Evolutionary conservation across 1,140 invertebrate species (phyloP).

Genomic region (Meloidogyne hapla): DNA sequence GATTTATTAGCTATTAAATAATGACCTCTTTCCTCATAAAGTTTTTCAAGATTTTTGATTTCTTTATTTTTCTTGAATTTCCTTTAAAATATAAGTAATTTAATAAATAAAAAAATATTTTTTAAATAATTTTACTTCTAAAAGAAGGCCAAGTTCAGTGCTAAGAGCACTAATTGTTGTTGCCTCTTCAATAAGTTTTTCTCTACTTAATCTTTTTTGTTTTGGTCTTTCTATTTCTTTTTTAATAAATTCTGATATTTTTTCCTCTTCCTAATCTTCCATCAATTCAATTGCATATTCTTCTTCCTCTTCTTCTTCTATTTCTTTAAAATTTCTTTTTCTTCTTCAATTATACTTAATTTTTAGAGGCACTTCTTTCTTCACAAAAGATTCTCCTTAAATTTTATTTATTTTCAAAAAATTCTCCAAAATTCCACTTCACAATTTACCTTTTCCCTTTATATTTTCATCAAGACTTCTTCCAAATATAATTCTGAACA

Average conservation of each 20-base stretch:
- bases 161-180: constrained; percentile 23
- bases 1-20: too few relatives aligned
- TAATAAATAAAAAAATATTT: too few relatives aligned
- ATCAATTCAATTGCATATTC: not conserved
- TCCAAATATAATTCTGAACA: constrained; percentile 59
- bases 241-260: not conserved
- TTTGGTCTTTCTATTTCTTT: not conserved
- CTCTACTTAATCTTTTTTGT: constrained; percentile 16
- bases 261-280: not conserved
- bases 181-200: constrained; percentile 21
- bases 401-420: not conserved
- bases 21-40: constrained; percentile 23
- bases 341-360: not conserved
- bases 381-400: constrained; percentile 4
- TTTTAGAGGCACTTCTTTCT: constrained; percentile 4
- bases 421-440: not conserved
- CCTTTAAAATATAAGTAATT: constrained; percentile 25
- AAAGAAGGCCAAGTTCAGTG: constrained; percentile 17
- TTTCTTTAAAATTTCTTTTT: constrained; percentile 9
- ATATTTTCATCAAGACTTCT: constrained; percentile 24
- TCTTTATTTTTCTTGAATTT: constrained; percentile 26
- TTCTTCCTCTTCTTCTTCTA: constrained; percentile 23
- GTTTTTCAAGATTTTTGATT: constrained; percentile 7
- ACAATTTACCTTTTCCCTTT: constrained; percentile 5
- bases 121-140: constrained; percentile 13